Evolutionary conservation across 2,797 vertebrate genomes (phyloP).

Genomic region (Pristis pectinata): DNA sequence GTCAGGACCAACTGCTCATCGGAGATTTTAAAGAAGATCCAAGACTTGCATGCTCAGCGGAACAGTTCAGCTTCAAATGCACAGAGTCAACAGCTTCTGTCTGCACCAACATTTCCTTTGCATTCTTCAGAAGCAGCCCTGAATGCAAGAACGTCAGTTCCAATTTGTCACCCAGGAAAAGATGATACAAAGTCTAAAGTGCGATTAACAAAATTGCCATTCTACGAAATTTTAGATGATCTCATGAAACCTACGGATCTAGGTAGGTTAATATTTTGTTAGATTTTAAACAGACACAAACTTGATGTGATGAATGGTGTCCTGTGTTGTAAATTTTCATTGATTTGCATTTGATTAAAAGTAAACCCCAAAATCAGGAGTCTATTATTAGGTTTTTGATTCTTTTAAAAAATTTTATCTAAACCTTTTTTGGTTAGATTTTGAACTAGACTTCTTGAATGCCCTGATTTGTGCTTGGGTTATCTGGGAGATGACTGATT

Average conservation of each 20-base stretch:
- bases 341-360: too few relatives aligned
- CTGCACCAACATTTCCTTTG: slow-evolving; percentile 32
- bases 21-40: slow-evolving; percentile 92
- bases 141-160: slow-evolving; percentile 33
- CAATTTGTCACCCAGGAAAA: slow-evolving; percentile 35
- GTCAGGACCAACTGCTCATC: slow-evolving; percentile 97
- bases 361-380: too few relatives aligned
- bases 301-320: too few relatives aligned
- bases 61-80: slow-evolving; percentile 50
- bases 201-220: slow-evolving; percentile 85
- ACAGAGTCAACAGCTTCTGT: slow-evolving; percentile 4
- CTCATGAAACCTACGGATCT: slow-evolving; percentile 87
- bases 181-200: slow-evolving; percentile 65
- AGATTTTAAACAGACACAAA: not conserved
- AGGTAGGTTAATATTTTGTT: slow-evolving; percentile 61
- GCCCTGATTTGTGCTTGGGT: not conserved
- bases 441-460: too few relatives aligned
- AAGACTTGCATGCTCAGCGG: slow-evolving; percentile 92
- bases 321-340: too few relatives aligned
- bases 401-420: too few relatives aligned
- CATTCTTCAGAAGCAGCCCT: slow-evolving; percentile 36
- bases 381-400: too few relatives aligned
- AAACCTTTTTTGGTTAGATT: too few relatives aligned
- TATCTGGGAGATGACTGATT: not conserved
- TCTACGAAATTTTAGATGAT: slow-evolving; percentile 91